Base-by-base conservation (phyloP, 2,888 invertebrate species). In the Ametastegia equiseti region DNA sequence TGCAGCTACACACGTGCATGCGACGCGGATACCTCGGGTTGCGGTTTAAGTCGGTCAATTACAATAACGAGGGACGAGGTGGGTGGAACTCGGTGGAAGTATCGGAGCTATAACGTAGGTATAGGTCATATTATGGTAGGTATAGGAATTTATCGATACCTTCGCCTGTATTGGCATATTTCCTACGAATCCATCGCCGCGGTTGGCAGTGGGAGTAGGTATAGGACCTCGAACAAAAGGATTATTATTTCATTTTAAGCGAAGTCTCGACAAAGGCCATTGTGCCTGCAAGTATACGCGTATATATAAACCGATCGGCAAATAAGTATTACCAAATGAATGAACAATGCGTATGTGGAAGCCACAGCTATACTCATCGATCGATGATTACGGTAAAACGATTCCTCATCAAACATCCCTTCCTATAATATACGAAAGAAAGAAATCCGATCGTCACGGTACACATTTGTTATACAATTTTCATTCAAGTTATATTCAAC, bases 171-270 rank as follows among this genome's bases (percentile, higher is more conserved):
- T n/a, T n/a, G n/a, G n/a, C n/a, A n/a, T n/a, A n/a, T n/a, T n/a
- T n/a, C n/a, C n/a, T n/a, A n/a, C n/a, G n/a, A n/a, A n/a, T n/a
- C n/a, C n/a, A n/a, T n/a, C n/a, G n/a, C n/a, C n/a, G n/a, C n/a
- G n/a, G n/a, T n/a, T n/a, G n/a, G n/a, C n/a, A n/a, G n/a, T 50
- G 33, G 5, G 36, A 75, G 33, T 33, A 1, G 19, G 33, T 50
- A 36, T 75, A 19, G 54, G 19, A 9, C 4, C 42, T 54, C n/a
- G 36, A 54, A 75, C 50, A 54, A 50, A 54, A 54, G 75, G 75
- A 75, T 75, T 54, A 75, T 75, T 50, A 75, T 75, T 54, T 75
- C 54, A 50, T 75, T 75, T 19, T 75, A 54, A 30, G 27, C 47
- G 15, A 11, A 33, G 50, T 23, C 54, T 75, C 54, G 54, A 75